A percentile compares a stretch with the other conserved stretches of the same genome.
phyloP scores from a whole-genome alignment of 2,888 invertebrate genomes.

The Chymomyza procnemis region DNA sequence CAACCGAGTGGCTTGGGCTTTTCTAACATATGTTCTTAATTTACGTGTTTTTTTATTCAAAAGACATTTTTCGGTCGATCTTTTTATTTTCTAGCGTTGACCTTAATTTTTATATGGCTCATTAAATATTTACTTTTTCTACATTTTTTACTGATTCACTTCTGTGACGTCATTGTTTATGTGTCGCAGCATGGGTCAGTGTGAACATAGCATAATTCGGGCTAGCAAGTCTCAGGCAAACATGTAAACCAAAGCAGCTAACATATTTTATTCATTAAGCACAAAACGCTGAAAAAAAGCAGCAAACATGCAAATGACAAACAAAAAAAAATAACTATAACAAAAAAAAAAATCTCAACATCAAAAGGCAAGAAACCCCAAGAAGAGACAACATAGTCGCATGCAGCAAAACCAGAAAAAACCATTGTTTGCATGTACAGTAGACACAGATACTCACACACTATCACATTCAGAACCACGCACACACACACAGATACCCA shows the following conservation, averaged over 20 bases:
- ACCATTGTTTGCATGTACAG: not conserved
- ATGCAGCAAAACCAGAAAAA: not conserved
- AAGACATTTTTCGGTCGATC: too few relatives aligned
- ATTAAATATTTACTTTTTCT: too few relatives aligned
- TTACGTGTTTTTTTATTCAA: too few relatives aligned
- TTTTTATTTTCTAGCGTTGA: too few relatives aligned
- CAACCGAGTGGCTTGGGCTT: too few relatives aligned
- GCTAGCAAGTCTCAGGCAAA: not conserved
- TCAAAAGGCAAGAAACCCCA: not conserved
- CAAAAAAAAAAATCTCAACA: not conserved
- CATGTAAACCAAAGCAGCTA: constrained; percentile 53
- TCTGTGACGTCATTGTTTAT: not conserved
- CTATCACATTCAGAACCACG: too few relatives aligned
- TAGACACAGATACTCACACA: not conserved
- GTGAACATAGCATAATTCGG: not conserved
- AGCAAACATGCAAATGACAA: constrained; percentile 23
- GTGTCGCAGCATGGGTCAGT: not conserved
- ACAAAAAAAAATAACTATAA: not conserved
- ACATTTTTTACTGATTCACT: too few relatives aligned
- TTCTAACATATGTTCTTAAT: too few relatives aligned
- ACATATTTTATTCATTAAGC: constrained; percentile 74
- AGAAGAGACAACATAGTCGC: not conserved
- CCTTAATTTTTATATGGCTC: too few relatives aligned
- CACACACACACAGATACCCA: not conserved
- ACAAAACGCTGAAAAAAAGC: constrained; percentile 59